Base-by-base conservation (phyloP, 2,888 invertebrate species). In the Ornithoptera alexandrae region DNA sequence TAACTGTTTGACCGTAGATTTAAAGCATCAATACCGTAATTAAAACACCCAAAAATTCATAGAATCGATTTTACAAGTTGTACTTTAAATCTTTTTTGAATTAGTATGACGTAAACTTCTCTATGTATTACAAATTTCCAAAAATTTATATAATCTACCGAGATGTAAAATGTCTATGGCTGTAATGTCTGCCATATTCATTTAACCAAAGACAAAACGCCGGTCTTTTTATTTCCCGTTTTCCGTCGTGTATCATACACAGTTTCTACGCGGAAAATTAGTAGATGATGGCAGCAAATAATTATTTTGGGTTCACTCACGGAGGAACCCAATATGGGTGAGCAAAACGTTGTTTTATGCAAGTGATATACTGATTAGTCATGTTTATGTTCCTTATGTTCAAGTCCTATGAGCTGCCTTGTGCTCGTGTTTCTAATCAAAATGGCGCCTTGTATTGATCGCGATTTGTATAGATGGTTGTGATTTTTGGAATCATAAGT, bases 231-330 rank as follows among this genome's bases (percentile, higher is more conserved):
- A 78, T 77, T 78, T 77, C 77, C 73, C 74, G 74, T 75, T 77
- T 91, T 90, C 85, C 86, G 85, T 80, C 83, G 77, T 81, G 86
- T 88, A 85, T 89, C 88, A 87, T 86, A 86, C 86, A 82, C 86
- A 86, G 83, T 88, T 89, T 89, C 85, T 81, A 82, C 81, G 86
- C 84, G 86, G 86, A 89, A 85, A 87, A 87, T 87, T 86, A 82
- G 88, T 92, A 84, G 89, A 92, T 88, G 87, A 96, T 97, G 97
- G 96, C 97, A 92, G 95, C 97, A 92, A 97, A 97, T 94, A 98
- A 98, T 94, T 98, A 97, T 94, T 97, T 97, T 92, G 97, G 97
- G 87, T 98, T 98, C 94, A 97, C 97, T 84, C 97, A 97, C 90
- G 97, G 97, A 85, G 97, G 97, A 89, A 97, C 97, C 84, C 97